A percentile compares a stretch with the other conserved stretches of the same genome.
These are phyloP conservation scores for Martes martes DNA, from an alignment of 2,113 vertebrate genomes.

Conservation along the genomic window DNA sequence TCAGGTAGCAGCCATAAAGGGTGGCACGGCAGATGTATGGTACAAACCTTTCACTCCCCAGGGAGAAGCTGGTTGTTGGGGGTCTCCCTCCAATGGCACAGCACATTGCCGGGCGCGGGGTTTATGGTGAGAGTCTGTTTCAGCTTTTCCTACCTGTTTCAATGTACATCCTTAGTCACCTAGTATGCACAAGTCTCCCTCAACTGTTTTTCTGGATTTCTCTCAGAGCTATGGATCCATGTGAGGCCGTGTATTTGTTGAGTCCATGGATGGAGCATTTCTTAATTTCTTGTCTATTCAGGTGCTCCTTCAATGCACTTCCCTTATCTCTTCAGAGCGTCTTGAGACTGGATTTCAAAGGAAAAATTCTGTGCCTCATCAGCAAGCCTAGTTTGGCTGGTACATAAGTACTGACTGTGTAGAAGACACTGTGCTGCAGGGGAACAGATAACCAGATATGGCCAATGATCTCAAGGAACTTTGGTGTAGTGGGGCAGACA, in stretches of 20 bases:
- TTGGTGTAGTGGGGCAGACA: neutral
- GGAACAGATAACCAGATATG: neutral
- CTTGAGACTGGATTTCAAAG: neutral
- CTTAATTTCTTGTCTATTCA: neutral
- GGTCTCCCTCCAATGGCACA: neutral
- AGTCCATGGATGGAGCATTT: neutral
- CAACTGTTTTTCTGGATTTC: neutral
- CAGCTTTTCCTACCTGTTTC: neutral
- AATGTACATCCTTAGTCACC: neutral
- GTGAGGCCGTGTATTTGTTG: neutral
- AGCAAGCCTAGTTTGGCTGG: neutral
- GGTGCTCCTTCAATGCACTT: neutral
- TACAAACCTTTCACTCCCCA: neutral
- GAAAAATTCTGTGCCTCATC: neutral
- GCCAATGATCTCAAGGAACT: neutral
- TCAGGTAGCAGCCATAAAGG: neutral
- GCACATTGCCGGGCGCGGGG: no score
- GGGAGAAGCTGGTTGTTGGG: neutral
- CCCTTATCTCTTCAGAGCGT: neutral
- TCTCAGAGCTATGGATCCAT: neutral
- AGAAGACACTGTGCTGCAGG: neutral
- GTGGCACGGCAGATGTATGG: neutral
- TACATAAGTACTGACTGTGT: neutral
- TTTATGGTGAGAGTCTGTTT: neutral
- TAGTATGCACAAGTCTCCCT: neutral